A percentile compares a stretch with the other conserved stretches of the same genome.
Conservation (phyloP, 2,113 vertebrate species). For the Neotragus moschatus region DNA sequence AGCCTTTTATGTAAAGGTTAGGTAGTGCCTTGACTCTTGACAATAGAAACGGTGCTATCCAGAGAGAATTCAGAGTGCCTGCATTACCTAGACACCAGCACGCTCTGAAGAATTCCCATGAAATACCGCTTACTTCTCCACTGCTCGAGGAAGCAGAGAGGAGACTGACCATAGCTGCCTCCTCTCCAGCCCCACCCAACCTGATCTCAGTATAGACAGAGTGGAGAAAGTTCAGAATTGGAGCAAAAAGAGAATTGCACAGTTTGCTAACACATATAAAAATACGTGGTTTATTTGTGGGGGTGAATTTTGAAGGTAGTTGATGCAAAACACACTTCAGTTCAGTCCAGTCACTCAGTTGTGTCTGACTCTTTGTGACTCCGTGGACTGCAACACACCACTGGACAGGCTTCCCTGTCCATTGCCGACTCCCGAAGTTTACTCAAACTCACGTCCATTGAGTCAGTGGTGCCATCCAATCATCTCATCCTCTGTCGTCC, state of each 20-base stretch:
- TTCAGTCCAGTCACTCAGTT: neutral
- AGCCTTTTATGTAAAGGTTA: neutral
- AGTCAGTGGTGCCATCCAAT: neutral
- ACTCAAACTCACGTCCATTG: neutral
- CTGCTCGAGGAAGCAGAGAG: neutral
- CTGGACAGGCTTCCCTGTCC: neutral
- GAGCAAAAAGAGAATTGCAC: neutral
- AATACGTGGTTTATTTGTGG: neutral
- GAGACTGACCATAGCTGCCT: neutral
- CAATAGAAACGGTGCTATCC: neutral
- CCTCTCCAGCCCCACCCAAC: neutral
- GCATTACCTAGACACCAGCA: neutral
- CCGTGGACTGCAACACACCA: fast-evolving
- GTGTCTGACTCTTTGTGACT: neutral
- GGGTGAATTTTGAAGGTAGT: neutral
- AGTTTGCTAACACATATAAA: neutral
- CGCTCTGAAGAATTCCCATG: neutral
- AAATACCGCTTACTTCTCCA: neutral
- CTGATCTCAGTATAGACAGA: neutral
- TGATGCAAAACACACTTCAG: neutral
- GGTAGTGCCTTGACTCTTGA: neutral
- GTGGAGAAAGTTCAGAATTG: neutral
- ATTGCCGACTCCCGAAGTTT: fast-evolving
- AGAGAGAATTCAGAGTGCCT: neutral
- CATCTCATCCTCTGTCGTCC: neutral